Base-by-base conservation (phyloP, 2,113 vertebrate species). In the Chinchilla lanigera region DNA sequence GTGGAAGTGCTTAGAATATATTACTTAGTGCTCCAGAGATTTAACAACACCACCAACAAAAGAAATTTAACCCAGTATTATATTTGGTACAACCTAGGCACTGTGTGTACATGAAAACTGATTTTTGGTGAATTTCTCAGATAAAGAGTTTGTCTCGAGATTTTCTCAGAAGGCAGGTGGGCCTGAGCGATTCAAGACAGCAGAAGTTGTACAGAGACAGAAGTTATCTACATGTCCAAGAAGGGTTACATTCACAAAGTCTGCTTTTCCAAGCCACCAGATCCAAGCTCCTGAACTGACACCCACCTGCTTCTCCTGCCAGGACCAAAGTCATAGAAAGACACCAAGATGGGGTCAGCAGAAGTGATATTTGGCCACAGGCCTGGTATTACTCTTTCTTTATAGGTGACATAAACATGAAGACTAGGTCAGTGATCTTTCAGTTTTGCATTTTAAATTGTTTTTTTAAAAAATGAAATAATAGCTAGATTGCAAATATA, bases 121-220 rank as follows among this genome's bases (percentile, higher is more conserved):
- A 83, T 1, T 77, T 81, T 78, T 60, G 30, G 30, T 90, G 60
- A 80, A 85, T 82, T 93, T 94, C 52, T 41, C 16, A 86, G 50
- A 47, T 12, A n/a, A 56, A 78, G 33, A 4, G 30, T 93, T 84
- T 84, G 58, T 83, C 47, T 94, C 58, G 90, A 86, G 82, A 95
- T 33, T 14, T 1, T 41, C 4, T 3, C 13, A 12, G 33, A 67
- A 78, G 80, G 56, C 81, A 85, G 9, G 41, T 67, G 77, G 17
- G 8, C 71, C 38, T 78, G 19, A 80, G 47, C 6, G 28, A 81
- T 83, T 56, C n/a, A 47, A 91, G 82, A 44, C 12, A 80, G 28
- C 33, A 89, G 65, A 82, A 44, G 33, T 9, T 67, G 12, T 14
- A 13, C 3, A 35, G 24, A 60, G 17, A 75, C 12, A 91, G 13